Percentiles rank a stretch among this genome's conserved stretches.
Conservation (phyloP, 2,113 vertebrate species). For the Corythoichthys haematopterus region DNA sequence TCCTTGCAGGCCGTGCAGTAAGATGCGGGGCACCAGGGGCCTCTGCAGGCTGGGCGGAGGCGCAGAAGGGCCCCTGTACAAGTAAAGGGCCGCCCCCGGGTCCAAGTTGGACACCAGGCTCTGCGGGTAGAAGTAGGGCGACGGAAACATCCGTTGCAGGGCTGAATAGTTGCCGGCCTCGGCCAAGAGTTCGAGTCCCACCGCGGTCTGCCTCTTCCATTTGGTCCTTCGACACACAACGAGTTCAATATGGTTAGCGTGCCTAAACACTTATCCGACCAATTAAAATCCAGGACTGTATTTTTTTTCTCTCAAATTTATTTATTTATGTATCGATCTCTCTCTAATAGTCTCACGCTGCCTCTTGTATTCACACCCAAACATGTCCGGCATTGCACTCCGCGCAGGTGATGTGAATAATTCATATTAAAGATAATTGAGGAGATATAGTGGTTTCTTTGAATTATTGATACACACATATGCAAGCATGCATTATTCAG, state of each 20-base stretch:
- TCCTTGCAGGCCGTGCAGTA: slow-evolving; percentile 92
- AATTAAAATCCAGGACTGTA: slow-evolving; percentile 22
- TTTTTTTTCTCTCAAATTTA: not conserved
- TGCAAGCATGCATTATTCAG: slow-evolving; percentile 91
- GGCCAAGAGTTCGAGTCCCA: slow-evolving; percentile 91
- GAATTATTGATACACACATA: slow-evolving; percentile 92
- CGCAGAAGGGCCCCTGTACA: slow-evolving; percentile 90
- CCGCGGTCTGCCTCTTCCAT: slow-evolving; percentile 96
- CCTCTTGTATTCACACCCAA: slow-evolving; percentile 52
- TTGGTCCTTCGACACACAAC: slow-evolving; percentile 79
- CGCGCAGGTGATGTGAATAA: slow-evolving; percentile 77
- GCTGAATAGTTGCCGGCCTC: slow-evolving; percentile 96
- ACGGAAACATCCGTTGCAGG: slow-evolving; percentile 95
- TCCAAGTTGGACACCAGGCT: slow-evolving; percentile 93
- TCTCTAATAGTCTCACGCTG: slow-evolving; percentile 27
- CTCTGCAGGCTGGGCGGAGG: slow-evolving; percentile 88
- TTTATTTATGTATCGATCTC: slow-evolving; percentile 5
- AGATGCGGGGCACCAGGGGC: slow-evolving; percentile 90
- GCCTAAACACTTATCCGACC: not conserved
- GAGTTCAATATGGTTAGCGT: too few relatives aligned
- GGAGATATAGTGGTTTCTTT: slow-evolving; percentile 86
- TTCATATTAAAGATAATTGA: slow-evolving; percentile 91
- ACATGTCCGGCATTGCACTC: slow-evolving; percentile 46
- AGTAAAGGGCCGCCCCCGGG: slow-evolving; percentile 88
- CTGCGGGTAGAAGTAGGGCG: slow-evolving; percentile 96